These are phyloP conservation scores for Lepidonotus clava DNA, from an alignment of 2,888 invertebrate genomes.

Conservation along the genomic window DNA sequence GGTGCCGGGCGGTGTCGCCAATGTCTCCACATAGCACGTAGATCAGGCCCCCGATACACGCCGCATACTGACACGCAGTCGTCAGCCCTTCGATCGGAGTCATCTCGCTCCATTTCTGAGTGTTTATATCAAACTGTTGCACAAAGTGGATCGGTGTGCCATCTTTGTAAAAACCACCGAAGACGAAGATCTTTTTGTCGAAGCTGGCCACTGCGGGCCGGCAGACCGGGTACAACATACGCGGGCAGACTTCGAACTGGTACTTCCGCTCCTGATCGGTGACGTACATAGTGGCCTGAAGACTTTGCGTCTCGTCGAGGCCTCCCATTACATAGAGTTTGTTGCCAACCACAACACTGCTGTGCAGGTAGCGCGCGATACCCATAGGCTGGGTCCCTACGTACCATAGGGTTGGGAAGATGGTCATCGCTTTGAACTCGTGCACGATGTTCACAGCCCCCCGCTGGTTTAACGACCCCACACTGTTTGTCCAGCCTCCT, in stretches of 20 bases:
- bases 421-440: slow-evolving; percentile 66
- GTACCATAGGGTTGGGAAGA: slow-evolving; percentile 67
- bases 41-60: slow-evolving; percentile 56
- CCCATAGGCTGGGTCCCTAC: slow-evolving; percentile 64
- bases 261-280: slow-evolving; percentile 58
- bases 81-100: slow-evolving; percentile 55
- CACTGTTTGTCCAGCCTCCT: slow-evolving; percentile 65
- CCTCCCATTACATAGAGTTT: slow-evolving; percentile 64
- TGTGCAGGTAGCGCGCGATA: slow-evolving; percentile 65
- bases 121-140: slow-evolving; percentile 59
- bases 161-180: slow-evolving; percentile 63
- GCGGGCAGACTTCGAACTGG: slow-evolving; percentile 63
- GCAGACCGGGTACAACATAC: slow-evolving; percentile 63
- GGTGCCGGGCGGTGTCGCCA: background rate
- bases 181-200: slow-evolving; percentile 61
- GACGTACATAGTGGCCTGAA: slow-evolving; percentile 64
- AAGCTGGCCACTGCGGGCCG: slow-evolving; percentile 61
- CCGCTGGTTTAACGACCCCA: slow-evolving; percentile 62
- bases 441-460: slow-evolving; percentile 65
- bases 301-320: slow-evolving; percentile 64
- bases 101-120: slow-evolving; percentile 62
- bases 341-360: slow-evolving; percentile 57
- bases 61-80: slow-evolving; percentile 63
- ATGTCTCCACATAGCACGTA: slow-evolving; percentile 63
- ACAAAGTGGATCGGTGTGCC: slow-evolving; percentile 61